Base-by-base conservation (phyloP, 2,888 invertebrate species). In the Galeruca laticollis region DNA sequence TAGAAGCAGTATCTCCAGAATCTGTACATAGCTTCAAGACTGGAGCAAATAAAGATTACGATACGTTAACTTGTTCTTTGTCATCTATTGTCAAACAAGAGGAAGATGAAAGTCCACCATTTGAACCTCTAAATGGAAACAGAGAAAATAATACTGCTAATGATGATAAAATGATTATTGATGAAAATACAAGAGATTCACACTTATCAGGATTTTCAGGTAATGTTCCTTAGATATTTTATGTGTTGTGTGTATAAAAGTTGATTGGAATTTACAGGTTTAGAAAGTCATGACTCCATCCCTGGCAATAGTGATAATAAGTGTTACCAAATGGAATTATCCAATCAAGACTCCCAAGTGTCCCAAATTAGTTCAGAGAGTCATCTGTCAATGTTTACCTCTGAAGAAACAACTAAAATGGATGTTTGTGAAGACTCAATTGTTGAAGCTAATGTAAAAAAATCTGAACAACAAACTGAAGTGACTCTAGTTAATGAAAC, bases 1-100 rank as follows among this genome's bases (percentile, higher is more conserved):
- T 94, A 52, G 94, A 94, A 84, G 93, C 94, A 43, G 91, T 94
- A 8, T 94, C 94, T 72, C 94, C 94, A 0, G 93, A 93, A 70
- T 94, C 94, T 0, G 78, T 73, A 31, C 92, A 92, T 67, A 90
- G 90, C 78, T 83, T 72, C 20, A 79, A 78, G 60, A 77, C 74
- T 52, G 68, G 74, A 9, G 77, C 80, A 40, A 77, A 75, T 51
- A 77, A 65, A 60, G 73, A 74, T 20, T 73, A 73, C 31, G 76
- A 73, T 6, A 72, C 75, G 65, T 82, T 79, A 20, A 82, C 82
- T 51, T 82, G 82, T 69, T 85, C 85, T 10, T 79, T 80, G 15
- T 85, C 84, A 71, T 80, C 84, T 0, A 86, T 87, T 47, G 86
- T 84, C 6, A 89, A 88, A 75, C 86, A 85, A 75, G 90, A 90